phyloP scores from a whole-genome alignment of 2,888 invertebrate species.

The Xylocampa areola region DNA sequence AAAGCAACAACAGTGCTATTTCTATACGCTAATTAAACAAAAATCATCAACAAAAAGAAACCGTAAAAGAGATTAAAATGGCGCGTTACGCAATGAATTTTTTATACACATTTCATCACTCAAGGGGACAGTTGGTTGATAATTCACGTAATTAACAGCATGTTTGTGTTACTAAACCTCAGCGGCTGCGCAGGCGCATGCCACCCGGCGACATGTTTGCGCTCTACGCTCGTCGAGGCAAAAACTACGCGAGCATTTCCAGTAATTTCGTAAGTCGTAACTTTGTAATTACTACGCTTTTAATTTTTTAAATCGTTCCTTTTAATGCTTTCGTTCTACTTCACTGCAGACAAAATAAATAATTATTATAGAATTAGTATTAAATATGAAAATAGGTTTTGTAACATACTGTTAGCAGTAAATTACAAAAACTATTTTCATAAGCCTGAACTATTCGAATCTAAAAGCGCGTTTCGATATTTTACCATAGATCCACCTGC shows the following conservation, averaged over 20 bases:
- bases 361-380: conserved; percentile 11
- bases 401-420: no score
- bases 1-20: conserved; percentile 18
- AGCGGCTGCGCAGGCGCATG: conserved; percentile 64
- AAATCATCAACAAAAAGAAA: conserved; percentile 45
- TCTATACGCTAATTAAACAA: conserved; percentile 36
- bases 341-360: conserved; percentile 26
- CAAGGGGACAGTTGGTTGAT: conserved; percentile 76
- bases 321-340: conserved; percentile 43
- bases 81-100: conserved; percentile 76
- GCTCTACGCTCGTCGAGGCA: conserved; percentile 58
- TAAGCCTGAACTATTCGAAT: conserved; percentile 4
- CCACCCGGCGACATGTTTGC: conserved; percentile 71
- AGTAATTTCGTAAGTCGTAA: conserved; percentile 73
- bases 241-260: conserved; percentile 76
- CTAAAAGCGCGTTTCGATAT: conserved; percentile 7
- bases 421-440: no score
- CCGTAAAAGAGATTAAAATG: conserved; percentile 60
- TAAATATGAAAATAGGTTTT: neutral
- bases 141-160: conserved; percentile 81
- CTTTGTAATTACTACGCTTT: conserved; percentile 73
- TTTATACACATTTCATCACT: conserved; percentile 82
- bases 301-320: conserved; percentile 58
- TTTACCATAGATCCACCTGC: conserved; percentile 4
- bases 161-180: conserved; percentile 72